phyloP scores from a whole-genome alignment of 2,113 vertebrate genomes.

The Eublepharis macularius region DNA sequence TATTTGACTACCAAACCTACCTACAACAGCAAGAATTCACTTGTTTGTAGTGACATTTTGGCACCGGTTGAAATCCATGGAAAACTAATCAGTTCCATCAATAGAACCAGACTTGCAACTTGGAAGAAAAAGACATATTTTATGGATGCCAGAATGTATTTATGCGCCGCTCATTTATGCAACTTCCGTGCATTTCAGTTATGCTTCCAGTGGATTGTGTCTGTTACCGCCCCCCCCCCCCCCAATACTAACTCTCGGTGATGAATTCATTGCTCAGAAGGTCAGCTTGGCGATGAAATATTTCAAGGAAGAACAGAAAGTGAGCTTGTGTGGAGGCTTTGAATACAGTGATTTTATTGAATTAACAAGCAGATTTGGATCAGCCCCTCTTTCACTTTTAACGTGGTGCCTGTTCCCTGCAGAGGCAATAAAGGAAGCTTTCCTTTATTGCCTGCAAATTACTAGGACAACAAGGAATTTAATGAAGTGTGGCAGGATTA shows the following conservation, averaged over 20 bases:
- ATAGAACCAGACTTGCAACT: not conserved
- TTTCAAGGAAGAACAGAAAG: not conserved
- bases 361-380: conserved; percentile 5
- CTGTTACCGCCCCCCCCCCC: not conserved
- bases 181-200: not conserved
- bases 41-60: not conserved
- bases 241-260: fast-evolving
- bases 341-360: conserved; percentile 5
- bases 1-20: not conserved
- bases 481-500: conserved; percentile 39
- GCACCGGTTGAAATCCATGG: not conserved
- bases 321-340: not conserved
- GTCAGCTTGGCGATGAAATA: not conserved
- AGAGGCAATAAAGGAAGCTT: conserved; percentile 23
- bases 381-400: not conserved
- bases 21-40: not conserved
- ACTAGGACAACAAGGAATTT: conserved; percentile 33
- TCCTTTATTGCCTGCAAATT: conserved; percentile 34
- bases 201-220: not conserved
- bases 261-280: not conserved
- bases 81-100: not conserved
- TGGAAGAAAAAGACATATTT: not conserved
- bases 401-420: not conserved
- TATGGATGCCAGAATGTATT: not conserved
- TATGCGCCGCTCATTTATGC: not conserved